Percentiles rank a stretch among this genome's conserved stretches.
Conservation (phyloP, 2,113 vertebrate genomes). For the Dicrurus megarhynchus region DNA sequence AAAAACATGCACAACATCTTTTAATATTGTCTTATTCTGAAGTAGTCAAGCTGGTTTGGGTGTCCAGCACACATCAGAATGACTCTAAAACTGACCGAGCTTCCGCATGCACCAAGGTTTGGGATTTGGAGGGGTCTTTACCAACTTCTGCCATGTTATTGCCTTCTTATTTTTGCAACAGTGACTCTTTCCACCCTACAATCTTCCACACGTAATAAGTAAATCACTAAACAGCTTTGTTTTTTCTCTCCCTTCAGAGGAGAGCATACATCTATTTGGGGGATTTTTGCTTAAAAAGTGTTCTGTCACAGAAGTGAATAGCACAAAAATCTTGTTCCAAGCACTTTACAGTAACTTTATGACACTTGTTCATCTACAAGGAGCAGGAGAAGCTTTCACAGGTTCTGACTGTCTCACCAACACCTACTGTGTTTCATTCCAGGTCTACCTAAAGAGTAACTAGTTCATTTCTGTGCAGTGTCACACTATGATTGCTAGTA, state of each 20-base stretch:
- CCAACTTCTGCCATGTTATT: background rate
- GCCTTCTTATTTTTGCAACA: background rate
- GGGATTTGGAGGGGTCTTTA: background rate
- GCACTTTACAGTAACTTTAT: background rate
- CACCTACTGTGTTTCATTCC: background rate
- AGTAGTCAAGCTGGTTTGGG: background rate
- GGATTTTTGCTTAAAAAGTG: fast-evolving
- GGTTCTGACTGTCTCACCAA: background rate
- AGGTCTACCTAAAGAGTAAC: background rate
- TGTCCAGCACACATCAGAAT: background rate
- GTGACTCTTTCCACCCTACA: background rate
- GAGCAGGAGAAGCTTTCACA: background rate
- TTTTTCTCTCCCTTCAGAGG: background rate
- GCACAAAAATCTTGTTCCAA: background rate
- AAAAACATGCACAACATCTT: background rate
- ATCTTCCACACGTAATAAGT: background rate
- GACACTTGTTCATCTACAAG: background rate
- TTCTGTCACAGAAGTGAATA: background rate
- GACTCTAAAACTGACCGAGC: background rate
- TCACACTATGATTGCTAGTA: background rate
- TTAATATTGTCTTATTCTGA: background rate
- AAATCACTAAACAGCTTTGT: background rate
- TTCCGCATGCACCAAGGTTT: background rate
- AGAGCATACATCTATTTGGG: background rate
- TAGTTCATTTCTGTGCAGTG: background rate